These are phyloP conservation scores for Cyanistes caeruleus DNA, from an alignment of 2,113 vertebrate species.

Conservation along the genomic window DNA sequence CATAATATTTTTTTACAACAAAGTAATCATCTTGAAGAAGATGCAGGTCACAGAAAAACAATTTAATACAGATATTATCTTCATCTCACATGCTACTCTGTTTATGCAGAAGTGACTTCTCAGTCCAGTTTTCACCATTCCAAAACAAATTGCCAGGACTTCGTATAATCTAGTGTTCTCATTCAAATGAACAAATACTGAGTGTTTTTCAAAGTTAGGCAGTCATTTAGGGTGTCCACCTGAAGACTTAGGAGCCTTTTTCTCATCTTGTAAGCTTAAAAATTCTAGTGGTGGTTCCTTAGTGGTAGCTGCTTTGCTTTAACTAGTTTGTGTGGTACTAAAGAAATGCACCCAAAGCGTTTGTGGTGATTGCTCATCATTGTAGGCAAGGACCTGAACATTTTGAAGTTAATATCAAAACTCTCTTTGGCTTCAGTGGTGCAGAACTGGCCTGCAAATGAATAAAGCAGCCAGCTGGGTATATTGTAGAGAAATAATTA, in stretches of 20 bases:
- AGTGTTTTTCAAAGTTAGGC: background rate
- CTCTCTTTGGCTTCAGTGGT: background rate
- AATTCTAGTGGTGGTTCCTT: background rate
- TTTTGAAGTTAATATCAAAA: constrained; percentile 22
- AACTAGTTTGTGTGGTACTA: background rate
- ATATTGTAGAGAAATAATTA: constrained; percentile 20
- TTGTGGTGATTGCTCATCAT: background rate
- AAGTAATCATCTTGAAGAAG: background rate
- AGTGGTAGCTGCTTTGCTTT: background rate
- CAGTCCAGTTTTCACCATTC: background rate
- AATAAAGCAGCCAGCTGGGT: constrained; percentile 28
- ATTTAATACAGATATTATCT: background rate
- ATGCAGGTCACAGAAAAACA: background rate
- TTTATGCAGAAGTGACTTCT: background rate
- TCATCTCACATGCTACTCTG: background rate
- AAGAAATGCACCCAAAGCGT: background rate
- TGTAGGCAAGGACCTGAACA: background rate
- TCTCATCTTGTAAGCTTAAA: background rate
- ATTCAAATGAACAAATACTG: background rate
- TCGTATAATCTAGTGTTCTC: background rate
- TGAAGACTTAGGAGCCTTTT: background rate
- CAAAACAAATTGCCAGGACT: background rate
- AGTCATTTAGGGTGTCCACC: background rate
- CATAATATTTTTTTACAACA: background rate
- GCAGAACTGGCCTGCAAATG: constrained; percentile 20